phyloP scores from a whole-genome alignment of 2,888 invertebrate species.

The Sclerodermus sp. region DNA sequence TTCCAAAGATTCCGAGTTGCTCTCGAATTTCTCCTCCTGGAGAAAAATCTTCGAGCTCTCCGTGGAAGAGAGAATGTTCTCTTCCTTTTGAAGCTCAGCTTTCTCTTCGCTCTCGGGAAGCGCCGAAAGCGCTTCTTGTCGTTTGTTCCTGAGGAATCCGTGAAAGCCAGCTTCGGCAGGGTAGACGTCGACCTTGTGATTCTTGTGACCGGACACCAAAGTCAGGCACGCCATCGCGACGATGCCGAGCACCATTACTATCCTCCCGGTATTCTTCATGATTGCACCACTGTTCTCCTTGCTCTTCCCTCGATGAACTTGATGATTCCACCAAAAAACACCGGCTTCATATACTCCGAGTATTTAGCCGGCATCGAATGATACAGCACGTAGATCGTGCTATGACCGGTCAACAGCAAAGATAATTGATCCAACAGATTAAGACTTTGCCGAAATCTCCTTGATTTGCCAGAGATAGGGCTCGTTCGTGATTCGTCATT shows the following conservation, averaged over 20 bases:
- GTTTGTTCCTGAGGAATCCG: too few species aligned
- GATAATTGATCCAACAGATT: not conserved
- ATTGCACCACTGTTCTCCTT: constrained; percentile 13
- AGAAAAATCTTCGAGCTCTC: too few species aligned
- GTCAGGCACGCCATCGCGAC: not conserved
- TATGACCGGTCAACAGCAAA: constrained; percentile 16
- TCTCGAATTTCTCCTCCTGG: not conserved
- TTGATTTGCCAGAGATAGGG: not conserved
- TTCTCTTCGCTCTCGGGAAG: not conserved
- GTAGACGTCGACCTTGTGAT: too few species aligned
- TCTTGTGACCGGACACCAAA: too few species aligned
- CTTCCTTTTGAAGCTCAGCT: not conserved
- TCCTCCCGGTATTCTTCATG: not conserved
- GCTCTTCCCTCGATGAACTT: constrained; percentile 9
- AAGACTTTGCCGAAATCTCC: not conserved
- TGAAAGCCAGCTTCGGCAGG: too few species aligned
- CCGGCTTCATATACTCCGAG: constrained; percentile 21
- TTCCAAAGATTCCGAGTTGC: not conserved
- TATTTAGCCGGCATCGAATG: constrained; percentile 5
- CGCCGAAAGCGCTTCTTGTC: too few species aligned
- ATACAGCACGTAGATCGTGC: constrained; percentile 29
- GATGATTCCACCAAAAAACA: not conserved
- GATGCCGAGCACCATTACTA: not conserved
- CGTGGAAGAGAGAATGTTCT: not conserved
- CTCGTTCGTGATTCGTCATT: too few species aligned